Conservation (phyloP, 1,140 invertebrate species). For the Octopus sinensis region DNA sequence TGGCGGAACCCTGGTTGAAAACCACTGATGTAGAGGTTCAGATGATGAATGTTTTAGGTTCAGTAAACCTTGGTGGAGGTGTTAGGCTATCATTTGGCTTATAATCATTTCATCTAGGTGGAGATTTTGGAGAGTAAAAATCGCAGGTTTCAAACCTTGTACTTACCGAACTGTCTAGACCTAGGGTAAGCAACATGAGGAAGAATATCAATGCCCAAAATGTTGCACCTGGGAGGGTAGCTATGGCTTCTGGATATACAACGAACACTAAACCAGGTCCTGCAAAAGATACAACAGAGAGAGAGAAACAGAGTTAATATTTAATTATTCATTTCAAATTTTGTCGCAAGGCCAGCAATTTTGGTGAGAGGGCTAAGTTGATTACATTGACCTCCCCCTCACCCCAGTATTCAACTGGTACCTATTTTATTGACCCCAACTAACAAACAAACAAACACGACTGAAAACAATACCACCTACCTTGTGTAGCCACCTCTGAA, state of each 20-base stretch:
- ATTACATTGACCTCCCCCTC: no score
- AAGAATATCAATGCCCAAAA: slow-evolving; percentile 88
- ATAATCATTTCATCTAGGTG: no score
- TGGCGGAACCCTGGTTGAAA: no score
- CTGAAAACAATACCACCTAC: slow-evolving; percentile 43
- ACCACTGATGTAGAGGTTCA: no score
- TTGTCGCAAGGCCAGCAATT: not conserved
- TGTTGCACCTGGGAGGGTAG: slow-evolving; percentile 78
- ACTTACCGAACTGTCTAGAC: slow-evolving; percentile 81
- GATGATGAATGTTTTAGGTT: no score
- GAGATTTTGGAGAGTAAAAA: no score
- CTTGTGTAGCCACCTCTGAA: slow-evolving; percentile 81
- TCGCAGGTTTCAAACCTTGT: not conserved
- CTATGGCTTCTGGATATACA: slow-evolving; percentile 84
- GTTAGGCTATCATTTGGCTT: no score
- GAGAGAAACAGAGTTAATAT: not conserved
- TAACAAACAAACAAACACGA: no score
- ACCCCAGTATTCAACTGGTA: no score
- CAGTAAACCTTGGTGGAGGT: no score
- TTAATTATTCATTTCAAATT: slow-evolving; percentile 6
- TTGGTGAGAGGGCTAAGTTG: not conserved
- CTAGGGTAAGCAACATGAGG: slow-evolving; percentile 86
- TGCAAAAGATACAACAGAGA: slow-evolving; percentile 33
- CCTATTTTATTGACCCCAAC: no score
- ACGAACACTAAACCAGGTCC: slow-evolving; percentile 79